Percentiles rank a stretch among this genome's conserved stretches.
Evolutionary conservation across 2,113 vertebrate genomes (phyloP).

Genomic region (Aramus guarauna): DNA sequence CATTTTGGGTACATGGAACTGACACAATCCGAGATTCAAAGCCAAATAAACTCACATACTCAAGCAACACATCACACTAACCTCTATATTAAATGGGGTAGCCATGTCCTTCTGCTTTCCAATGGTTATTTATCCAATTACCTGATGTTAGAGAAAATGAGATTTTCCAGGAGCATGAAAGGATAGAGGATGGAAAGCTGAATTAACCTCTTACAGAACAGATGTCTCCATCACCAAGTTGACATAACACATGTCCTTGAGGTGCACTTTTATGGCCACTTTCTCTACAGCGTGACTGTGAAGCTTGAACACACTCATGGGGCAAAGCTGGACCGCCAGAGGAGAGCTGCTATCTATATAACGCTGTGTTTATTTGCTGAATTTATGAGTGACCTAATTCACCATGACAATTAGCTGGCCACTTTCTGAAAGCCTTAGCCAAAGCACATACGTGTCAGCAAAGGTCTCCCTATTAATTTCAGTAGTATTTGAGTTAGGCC

Average conservation of each 20-base stretch:
- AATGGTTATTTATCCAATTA: not conserved
- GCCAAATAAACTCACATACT: not conserved
- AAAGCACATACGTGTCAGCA: not conserved
- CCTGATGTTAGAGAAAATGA: not conserved
- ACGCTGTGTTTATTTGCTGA: not conserved
- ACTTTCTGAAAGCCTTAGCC: not conserved
- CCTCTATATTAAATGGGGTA: not conserved
- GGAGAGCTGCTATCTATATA: not conserved
- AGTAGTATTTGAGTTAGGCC: not conserved
- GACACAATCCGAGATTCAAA: not conserved
- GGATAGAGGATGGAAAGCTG: not conserved
- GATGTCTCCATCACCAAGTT: not conserved
- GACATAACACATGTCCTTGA: not conserved
- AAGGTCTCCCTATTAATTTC: not conserved
- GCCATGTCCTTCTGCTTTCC: not conserved
- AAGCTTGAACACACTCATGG: not conserved
- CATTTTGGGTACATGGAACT: not conserved
- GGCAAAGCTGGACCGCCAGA: not conserved
- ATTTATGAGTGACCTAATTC: not conserved
- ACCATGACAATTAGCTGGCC: not conserved
- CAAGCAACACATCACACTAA: not conserved
- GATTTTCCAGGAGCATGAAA: not conserved
- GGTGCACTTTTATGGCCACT: not conserved
- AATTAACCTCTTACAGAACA: not conserved
- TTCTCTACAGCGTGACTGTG: not conserved